Percentiles rank a stretch among this genome's conserved stretches.
phyloP scores from a whole-genome alignment of 1,140 invertebrate genomes.

The Planococcus citri region DNA sequence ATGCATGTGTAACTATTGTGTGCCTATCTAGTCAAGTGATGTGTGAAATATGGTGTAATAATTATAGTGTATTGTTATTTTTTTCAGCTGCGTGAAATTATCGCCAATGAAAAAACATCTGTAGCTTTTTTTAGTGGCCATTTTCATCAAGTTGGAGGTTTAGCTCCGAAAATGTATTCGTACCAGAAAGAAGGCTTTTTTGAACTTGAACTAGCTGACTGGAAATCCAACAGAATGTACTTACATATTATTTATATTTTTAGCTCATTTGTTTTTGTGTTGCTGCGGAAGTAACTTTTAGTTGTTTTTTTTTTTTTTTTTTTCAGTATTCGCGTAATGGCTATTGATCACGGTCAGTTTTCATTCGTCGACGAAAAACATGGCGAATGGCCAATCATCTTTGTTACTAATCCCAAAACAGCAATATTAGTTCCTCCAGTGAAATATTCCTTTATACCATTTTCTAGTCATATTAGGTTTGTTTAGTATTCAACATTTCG shows the following conservation, averaged over 20 bases:
- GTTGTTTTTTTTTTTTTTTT: conserved; percentile 11
- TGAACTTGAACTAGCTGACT: conserved; percentile 84
- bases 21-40: no score
- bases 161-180: conserved; percentile 75
- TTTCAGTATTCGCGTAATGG: conserved; percentile 61
- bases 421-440: neutral
- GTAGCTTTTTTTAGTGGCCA: conserved; percentile 84
- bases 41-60: no score
- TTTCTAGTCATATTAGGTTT: neutral
- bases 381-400: conserved; percentile 62
- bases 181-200: conserved; percentile 66
- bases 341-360: conserved; percentile 77
- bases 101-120: conserved; percentile 37
- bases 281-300: neutral
- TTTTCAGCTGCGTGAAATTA: conserved; percentile 36
- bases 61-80: no score
- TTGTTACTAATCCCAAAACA: conserved; percentile 80
- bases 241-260: conserved; percentile 24
- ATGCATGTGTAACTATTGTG: no score
- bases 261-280: no score
- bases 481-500: neutral
- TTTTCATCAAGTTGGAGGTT: conserved; percentile 66
- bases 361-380: conserved; percentile 70
- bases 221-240: conserved; percentile 82
- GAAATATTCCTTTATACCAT: conserved; percentile 2